Evolutionary conservation across 2,797 vertebrate genomes (phyloP), one percentile per base, ranked within the genome.

Genomic region (Echiichthys vipera): DNA sequence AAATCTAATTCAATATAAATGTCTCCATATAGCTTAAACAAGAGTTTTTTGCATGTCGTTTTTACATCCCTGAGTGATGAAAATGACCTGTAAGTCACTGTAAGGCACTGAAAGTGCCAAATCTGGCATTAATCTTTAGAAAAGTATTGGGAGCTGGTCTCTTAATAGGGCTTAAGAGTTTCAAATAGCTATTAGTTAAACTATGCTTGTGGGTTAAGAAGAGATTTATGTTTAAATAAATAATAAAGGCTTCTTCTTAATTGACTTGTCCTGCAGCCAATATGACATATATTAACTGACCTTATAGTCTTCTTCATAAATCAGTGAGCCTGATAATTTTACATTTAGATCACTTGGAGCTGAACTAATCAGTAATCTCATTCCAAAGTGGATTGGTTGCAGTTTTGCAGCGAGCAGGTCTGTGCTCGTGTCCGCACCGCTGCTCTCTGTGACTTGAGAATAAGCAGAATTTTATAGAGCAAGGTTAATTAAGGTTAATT

Each of bases 261-360:
- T 91, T 90, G 89, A 89, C 89, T 90, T 88, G 91, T 91, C 78
- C 86, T 83, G 82, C 66, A 80, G 91, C 86, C 93, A 91, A 84
- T 90, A 90, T 93, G 93, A 93, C 92, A 89, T 81, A 88, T 84
- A 89, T 92, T 90, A 92, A 85, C 83, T 91, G 93, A 94, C 93
- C 94, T 93, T 88, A 92, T 83, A 92, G 85, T 91, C 86, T 78
- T 93, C 88, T 92, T 93, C 90, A 94, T 95, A 93, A 95, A 94
- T 94, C 91, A 94, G 72, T 84, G 89, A 90, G 90, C 88, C 74
- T 51, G 71, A 89, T 93, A 87, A 91, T 93, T 93, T 91, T 84
- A 86, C 91, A 91, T 92, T 92, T 81, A 86, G 88, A 91, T 91
- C 89, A 80, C 85, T 84, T 42, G 74, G 86, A 91, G 91, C 89